A percentile compares a stretch with the other conserved stretches of the same genome.
These are phyloP conservation scores for Trissoscelio sp. DNA, from an alignment of 2,888 invertebrate genomes.

Conservation along the genomic window DNA sequence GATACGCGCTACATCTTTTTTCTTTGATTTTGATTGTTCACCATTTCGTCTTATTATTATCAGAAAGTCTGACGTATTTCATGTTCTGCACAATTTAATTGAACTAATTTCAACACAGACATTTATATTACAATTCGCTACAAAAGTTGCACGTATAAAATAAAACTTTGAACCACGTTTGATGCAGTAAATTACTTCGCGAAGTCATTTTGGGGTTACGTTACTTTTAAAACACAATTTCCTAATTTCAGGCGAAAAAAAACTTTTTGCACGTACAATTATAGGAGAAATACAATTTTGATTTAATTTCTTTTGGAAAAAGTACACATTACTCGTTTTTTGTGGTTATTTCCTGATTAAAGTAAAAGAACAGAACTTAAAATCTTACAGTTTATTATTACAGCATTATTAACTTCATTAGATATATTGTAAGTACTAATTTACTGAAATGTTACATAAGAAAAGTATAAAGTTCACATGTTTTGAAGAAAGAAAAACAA, in stretches of 20 bases:
- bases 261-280: neutral
- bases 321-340: neutral
- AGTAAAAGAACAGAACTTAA: too few relatives aligned
- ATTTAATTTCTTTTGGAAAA: neutral
- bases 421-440: too few relatives aligned
- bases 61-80: neutral
- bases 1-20: too few relatives aligned
- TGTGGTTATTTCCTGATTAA: neutral
- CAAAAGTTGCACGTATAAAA: neutral
- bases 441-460: too few relatives aligned
- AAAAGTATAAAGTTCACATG: too few relatives aligned
- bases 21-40: too few relatives aligned
- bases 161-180: slow-evolving; percentile 2
- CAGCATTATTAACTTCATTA: too few relatives aligned
- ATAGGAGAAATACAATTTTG: neutral
- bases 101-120: neutral
- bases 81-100: neutral
- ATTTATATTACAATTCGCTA: neutral
- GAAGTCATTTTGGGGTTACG: slow-evolving; percentile 7
- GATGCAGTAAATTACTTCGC: slow-evolving; percentile 12
- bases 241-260: neutral
- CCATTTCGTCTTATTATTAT: neutral
- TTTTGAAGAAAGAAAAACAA: too few relatives aligned
- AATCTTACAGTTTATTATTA: neutral
- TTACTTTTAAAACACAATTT: slow-evolving; percentile 1